A percentile compares a stretch with the other conserved stretches of the same genome.
phyloP scores from a whole-genome alignment of 2,113 vertebrate species.

The Charadrius vociferus region DNA sequence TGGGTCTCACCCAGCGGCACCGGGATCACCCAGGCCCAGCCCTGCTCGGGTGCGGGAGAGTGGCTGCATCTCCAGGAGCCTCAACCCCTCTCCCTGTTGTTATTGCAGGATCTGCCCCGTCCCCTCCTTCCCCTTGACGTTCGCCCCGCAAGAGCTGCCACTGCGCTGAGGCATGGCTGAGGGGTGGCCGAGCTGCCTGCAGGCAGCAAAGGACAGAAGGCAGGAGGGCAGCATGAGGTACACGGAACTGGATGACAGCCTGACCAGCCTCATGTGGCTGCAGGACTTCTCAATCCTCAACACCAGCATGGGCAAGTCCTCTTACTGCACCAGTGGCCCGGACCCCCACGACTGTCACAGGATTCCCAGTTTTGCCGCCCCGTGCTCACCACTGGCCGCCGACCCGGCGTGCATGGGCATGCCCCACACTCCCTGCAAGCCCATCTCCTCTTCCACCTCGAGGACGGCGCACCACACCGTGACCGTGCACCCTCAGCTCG shows the following conservation, averaged over 20 bases:
- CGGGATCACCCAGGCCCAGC: not conserved
- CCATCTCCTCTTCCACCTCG: slow-evolving; percentile 84
- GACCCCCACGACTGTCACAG: slow-evolving; percentile 77
- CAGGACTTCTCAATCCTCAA: slow-evolving; percentile 90
- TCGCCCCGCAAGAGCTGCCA: slow-evolving; percentile 60
- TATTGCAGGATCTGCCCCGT: slow-evolving; percentile 17
- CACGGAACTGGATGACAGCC: slow-evolving; percentile 87
- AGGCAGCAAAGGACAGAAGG: slow-evolving; percentile 71
- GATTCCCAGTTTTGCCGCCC: slow-evolving; percentile 74
- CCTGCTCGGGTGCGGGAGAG: not conserved
- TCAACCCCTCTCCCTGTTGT: not conserved
- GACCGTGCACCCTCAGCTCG: slow-evolving; percentile 78
- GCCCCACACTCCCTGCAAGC: slow-evolving; percentile 89
- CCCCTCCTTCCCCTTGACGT: not conserved
- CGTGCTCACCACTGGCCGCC: slow-evolving; percentile 86
- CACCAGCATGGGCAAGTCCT: slow-evolving; percentile 71
- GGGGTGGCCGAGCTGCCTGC: slow-evolving; percentile 75
- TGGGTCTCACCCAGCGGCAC: not conserved
- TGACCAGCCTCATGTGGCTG: slow-evolving; percentile 95
- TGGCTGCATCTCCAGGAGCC: not conserved
- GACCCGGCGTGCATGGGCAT: slow-evolving; percentile 88
- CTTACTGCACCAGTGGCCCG: slow-evolving; percentile 60
- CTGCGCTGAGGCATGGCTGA: slow-evolving; percentile 73
- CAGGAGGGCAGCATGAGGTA: slow-evolving; percentile 67
- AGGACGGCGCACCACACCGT: slow-evolving; percentile 68